Percentiles rank a stretch among this genome's conserved stretches.
These are phyloP conservation scores for Saguinus oedipus DNA, from an alignment of 2,797 vertebrate species.

Conservation along the genomic window DNA sequence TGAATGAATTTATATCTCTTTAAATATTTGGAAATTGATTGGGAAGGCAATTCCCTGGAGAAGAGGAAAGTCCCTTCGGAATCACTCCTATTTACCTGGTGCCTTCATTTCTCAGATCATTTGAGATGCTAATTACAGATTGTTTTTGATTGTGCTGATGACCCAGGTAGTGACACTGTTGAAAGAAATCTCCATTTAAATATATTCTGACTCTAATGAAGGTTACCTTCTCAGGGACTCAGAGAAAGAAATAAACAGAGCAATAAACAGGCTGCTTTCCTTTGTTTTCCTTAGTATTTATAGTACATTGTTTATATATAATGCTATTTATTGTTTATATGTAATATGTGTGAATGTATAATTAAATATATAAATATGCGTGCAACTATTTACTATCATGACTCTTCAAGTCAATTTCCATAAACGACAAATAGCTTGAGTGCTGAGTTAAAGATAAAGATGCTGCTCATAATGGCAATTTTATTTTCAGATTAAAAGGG, in stretches of 20 bases:
- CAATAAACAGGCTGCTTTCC: not conserved
- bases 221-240: not conserved
- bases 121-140: conserved; percentile 75
- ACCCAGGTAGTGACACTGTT: conserved; percentile 56
- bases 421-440: not conserved
- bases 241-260: conserved; percentile 47
- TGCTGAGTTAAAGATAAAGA: not conserved
- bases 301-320: not conserved
- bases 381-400: not conserved
- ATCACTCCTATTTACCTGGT: conserved; percentile 51
- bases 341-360: not conserved
- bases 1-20: conserved; percentile 12
- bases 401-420: not conserved
- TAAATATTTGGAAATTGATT: conserved; percentile 42
- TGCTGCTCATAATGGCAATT: not conserved
- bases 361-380: not conserved
- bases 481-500: not conserved
- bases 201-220: conserved; percentile 57
- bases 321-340: not conserved
- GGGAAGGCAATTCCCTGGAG: not conserved
- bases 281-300: conserved; percentile 3
- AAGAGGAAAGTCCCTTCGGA: not conserved
- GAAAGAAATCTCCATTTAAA: conserved; percentile 55
- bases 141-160: conserved; percentile 54
- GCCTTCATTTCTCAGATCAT: conserved; percentile 72